These are phyloP conservation scores for Gallirallus australis DNA, from an alignment of 2,797 vertebrate species.

Conservation along the genomic window DNA sequence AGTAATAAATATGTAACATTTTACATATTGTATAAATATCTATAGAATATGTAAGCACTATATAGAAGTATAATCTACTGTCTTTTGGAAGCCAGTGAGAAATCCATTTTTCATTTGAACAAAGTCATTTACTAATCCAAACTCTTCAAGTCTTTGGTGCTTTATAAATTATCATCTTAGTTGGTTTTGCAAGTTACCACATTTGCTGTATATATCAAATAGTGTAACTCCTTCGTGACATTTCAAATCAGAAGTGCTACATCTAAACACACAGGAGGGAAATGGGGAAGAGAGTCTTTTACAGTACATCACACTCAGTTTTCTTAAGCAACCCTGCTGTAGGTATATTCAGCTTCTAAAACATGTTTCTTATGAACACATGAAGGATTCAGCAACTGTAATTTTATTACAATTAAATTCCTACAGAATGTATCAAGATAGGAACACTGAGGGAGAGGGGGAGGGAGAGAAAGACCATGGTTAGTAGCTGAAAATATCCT, in stretches of 20 bases:
- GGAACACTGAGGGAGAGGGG: background rate
- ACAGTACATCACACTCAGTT: conserved; percentile 34
- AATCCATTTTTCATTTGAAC: background rate
- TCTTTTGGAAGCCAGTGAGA: background rate
- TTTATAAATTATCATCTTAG: background rate
- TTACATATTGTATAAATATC: background rate
- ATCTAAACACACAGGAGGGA: background rate
- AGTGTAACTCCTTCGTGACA: background rate
- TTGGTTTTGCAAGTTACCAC: background rate
- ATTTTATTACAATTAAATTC: background rate
- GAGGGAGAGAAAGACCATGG: background rate
- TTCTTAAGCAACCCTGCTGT: background rate
- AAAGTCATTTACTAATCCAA: background rate
- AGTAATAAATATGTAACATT: background rate
- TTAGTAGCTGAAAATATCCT: background rate
- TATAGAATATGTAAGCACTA: background rate
- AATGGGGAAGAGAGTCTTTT: background rate
- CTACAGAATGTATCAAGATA: background rate
- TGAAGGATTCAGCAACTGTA: background rate
- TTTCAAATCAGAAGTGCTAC: background rate
- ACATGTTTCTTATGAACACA: background rate
- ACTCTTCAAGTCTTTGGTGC: background rate
- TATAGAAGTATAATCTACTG: background rate
- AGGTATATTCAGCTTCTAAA: background rate
- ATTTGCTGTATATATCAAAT: background rate